Evolutionary conservation across 2,888 invertebrate species (phyloP).

Genomic region (Taphrorychus bicolor): DNA sequence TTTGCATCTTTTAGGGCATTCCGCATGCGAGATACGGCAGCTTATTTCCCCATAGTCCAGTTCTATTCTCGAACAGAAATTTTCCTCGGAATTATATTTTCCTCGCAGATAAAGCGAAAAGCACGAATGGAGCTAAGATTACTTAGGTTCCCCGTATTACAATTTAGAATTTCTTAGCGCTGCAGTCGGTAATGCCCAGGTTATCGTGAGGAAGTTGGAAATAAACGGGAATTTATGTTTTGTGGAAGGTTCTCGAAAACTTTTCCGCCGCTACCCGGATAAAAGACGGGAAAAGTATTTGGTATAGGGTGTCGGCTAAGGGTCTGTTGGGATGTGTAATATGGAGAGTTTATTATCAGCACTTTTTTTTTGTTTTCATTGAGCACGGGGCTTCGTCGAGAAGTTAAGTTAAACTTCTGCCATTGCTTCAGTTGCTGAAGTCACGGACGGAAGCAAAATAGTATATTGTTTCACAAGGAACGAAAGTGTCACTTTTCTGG

Average conservation of each 20-base stretch:
- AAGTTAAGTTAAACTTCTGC: too few species aligned
- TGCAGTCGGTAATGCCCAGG: constrained; percentile 43
- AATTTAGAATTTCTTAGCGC: constrained; percentile 48
- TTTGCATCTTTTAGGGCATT: constrained; percentile 59
- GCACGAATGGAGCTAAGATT: constrained; percentile 49
- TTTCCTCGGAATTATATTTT: constrained; percentile 52
- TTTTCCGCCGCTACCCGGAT: constrained; percentile 12
- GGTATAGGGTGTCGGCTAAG: neutral
- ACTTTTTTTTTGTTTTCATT: neutral
- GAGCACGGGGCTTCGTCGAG: too few species aligned
- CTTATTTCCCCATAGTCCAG: constrained; percentile 55
- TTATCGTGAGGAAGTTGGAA: constrained; percentile 50
- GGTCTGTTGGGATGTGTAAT: neutral
- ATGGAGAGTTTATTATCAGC: neutral
- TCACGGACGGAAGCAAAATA: too few species aligned
- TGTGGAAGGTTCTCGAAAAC: constrained; percentile 33
- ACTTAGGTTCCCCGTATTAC: constrained; percentile 47
- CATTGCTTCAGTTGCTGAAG: too few species aligned
- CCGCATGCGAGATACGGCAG: constrained; percentile 53
- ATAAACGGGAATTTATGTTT: constrained; percentile 52
- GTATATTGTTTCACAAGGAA: too few species aligned
- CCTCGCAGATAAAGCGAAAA: constrained; percentile 54
- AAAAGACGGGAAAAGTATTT: constrained; percentile 23
- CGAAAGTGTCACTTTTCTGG: too few species aligned
- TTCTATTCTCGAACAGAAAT: constrained; percentile 46